A percentile compares a stretch with the other conserved stretches of the same genome.
phyloP scores from a whole-genome alignment of 1,140 invertebrate genomes.

The Phymorhynchus buccinoides region DNA sequence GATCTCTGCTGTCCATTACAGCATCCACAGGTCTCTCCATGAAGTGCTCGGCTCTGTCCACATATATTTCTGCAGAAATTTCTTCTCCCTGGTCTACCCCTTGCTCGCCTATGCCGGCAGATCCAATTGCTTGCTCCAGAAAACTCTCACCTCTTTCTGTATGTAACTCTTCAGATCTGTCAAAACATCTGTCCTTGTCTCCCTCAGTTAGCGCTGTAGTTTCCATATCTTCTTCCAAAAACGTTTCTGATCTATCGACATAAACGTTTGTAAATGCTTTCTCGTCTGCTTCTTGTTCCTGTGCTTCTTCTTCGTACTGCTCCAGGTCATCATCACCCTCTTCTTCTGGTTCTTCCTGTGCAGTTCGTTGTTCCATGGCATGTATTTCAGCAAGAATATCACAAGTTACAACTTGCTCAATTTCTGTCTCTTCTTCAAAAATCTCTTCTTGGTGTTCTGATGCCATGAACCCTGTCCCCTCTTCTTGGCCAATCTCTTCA shows the following conservation, averaged over 20 bases:
- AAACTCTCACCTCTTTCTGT: not conserved
- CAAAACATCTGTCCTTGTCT: not conserved
- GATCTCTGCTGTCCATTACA: not conserved
- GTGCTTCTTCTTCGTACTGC: constrained; percentile 46
- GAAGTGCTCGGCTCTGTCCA: constrained; percentile 20
- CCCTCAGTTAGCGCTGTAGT: not conserved
- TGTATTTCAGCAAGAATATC: constrained; percentile 41
- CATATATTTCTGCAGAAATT: not conserved
- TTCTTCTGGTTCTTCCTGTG: constrained; percentile 34
- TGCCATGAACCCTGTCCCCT: not conserved
- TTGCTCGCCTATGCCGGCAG: not conserved
- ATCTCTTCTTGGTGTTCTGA: constrained; percentile 17
- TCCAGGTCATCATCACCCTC: constrained; percentile 45
- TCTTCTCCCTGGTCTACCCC: not conserved
- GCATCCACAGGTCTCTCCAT: not conserved
- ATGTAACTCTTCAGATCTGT: not conserved
- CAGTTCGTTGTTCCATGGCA: constrained; percentile 25
- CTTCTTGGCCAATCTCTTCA: constrained; percentile 27
- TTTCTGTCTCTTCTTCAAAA: constrained; percentile 25
- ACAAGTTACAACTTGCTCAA: not conserved
- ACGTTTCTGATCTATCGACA: not conserved
- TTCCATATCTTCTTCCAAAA: not conserved
- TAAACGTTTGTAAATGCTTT: not conserved
- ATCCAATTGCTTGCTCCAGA: not conserved
- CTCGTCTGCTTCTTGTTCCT: not conserved